Percentiles rank a stretch among this genome's conserved stretches.
Conservation (phyloP, 2,797 vertebrate genomes). For the Calcarius lapponicus region DNA sequence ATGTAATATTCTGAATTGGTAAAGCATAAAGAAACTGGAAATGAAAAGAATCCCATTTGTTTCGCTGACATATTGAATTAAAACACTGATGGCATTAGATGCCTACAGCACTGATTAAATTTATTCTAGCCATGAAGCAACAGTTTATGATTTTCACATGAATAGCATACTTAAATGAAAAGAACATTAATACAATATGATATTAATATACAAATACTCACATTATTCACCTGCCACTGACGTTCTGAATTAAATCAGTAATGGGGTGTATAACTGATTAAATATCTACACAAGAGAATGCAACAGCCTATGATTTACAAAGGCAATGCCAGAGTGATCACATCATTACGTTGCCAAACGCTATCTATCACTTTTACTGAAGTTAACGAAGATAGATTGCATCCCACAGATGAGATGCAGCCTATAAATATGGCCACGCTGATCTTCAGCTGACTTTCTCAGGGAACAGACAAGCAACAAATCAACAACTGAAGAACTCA, state of each 20-base stretch:
- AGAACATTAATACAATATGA: slow-evolving; percentile 78
- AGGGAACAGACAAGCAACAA: slow-evolving; percentile 70
- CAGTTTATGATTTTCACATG: slow-evolving; percentile 78
- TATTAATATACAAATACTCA: slow-evolving; percentile 80
- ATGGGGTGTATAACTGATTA: slow-evolving; percentile 82
- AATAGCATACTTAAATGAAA: slow-evolving; percentile 77
- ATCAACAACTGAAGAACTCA: slow-evolving; percentile 73
- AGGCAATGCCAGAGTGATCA: slow-evolving; percentile 77
- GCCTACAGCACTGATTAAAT: slow-evolving; percentile 69
- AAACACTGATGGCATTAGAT: slow-evolving; percentile 65
- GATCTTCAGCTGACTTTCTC: slow-evolving; percentile 82
- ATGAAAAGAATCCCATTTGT: slow-evolving; percentile 58
- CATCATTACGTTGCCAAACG: slow-evolving; percentile 83
- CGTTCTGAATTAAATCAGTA: slow-evolving; percentile 82
- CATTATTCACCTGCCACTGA: slow-evolving; percentile 80
- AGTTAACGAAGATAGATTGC: slow-evolving; percentile 85
- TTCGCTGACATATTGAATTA: slow-evolving; percentile 66
- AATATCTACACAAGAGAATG: slow-evolving; percentile 82
- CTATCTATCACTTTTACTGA: slow-evolving; percentile 85
- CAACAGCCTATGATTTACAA: slow-evolving; percentile 83
- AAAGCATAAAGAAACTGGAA: slow-evolving; percentile 59
- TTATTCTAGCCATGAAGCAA: slow-evolving; percentile 73
- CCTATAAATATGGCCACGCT: slow-evolving; percentile 79
- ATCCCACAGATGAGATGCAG: slow-evolving; percentile 75
- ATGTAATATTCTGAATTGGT: slow-evolving; percentile 39